Evolutionary conservation across 2,888 invertebrate species (phyloP), one percentile per base, ranked within the genome.

Genomic region (Tetragonula carbonaria): DNA sequence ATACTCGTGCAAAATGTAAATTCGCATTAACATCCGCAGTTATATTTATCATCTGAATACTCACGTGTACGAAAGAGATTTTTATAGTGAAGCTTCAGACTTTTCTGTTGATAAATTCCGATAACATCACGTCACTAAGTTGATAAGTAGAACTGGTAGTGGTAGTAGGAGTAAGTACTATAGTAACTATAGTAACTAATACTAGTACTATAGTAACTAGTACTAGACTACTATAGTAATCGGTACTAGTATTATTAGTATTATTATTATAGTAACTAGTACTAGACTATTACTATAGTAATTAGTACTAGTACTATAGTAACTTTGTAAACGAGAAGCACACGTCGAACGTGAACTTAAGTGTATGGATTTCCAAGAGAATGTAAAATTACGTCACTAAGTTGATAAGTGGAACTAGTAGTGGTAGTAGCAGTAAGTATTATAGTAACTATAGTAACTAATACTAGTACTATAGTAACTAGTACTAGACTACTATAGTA

Each of bases 61-160:
- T 28, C 23, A 8, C 3, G 14, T n/a, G 16, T 45, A 6, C 16
- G 18, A 33, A 65, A 2, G 13, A 65, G 13, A 65, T 38, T 18
- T 28, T 63, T 1, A 0, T 5, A 50, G 21, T 2, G 0, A 2
- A 8, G 1, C 28, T 21, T 2, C 16, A 63, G 16, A 28, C 50
- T 63, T 45, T 57, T 5, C 11, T 4, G 45, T 78, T 66, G 13
- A 51, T 13, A 28, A 16, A 28, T 16, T 59, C 2, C 4, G 4
- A 14, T 16, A 72, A n/a, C 72, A 80, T 50, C 23, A 59, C 63
- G 75, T 28, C 62, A 75, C 8, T 38, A 11, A 72, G 33, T 62
- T 28, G 28, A 23, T 55, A 51, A 53, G n/a, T 66, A 16, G 53
- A 67, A 14, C 18, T 50, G 53, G 28, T 38, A n/a, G n/a, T 14